phyloP scores from a whole-genome alignment of 2,113 vertebrate genomes.

The Ammodytes marinus region DNA sequence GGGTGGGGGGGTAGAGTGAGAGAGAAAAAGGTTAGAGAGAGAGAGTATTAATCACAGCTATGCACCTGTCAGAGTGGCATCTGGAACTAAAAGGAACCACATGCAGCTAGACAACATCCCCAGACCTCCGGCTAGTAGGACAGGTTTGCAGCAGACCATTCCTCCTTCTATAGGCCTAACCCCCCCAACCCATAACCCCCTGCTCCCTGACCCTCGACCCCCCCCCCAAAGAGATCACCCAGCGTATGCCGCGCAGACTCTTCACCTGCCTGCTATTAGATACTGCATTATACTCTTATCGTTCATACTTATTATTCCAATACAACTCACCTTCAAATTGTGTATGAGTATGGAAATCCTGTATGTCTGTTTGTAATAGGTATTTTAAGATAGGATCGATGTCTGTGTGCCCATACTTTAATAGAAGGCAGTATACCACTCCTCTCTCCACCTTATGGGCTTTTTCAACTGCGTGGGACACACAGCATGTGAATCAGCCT shows the following conservation, averaged over 20 bases:
- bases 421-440: constrained; percentile 69
- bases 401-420: constrained; percentile 72
- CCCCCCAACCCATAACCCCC: constrained; percentile 58
- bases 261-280: constrained; percentile 64
- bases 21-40: constrained; percentile 64
- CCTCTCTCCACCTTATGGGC: constrained; percentile 81
- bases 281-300: constrained; percentile 5
- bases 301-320: constrained; percentile 1
- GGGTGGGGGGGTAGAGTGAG: constrained; percentile 11
- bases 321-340: constrained; percentile 58
- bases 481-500: constrained; percentile 84
- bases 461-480: constrained; percentile 84
- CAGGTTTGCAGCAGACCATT: constrained; percentile 74
- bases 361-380: constrained; percentile 71
- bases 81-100: constrained; percentile 98
- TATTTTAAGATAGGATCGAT: constrained; percentile 81
- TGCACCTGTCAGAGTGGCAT: constrained; percentile 95
- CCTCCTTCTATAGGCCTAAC: constrained; percentile 36
- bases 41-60: constrained; percentile 91
- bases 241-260: constrained; percentile 25
- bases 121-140: constrained; percentile 70
- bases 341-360: constrained; percentile 45
- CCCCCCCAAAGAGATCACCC: constrained; percentile 32
- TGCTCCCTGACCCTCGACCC: constrained; percentile 60
- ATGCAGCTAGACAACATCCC: constrained; percentile 82